Conservation (phyloP, 2,113 vertebrate genomes). For the Mormoops blainvillei region DNA sequence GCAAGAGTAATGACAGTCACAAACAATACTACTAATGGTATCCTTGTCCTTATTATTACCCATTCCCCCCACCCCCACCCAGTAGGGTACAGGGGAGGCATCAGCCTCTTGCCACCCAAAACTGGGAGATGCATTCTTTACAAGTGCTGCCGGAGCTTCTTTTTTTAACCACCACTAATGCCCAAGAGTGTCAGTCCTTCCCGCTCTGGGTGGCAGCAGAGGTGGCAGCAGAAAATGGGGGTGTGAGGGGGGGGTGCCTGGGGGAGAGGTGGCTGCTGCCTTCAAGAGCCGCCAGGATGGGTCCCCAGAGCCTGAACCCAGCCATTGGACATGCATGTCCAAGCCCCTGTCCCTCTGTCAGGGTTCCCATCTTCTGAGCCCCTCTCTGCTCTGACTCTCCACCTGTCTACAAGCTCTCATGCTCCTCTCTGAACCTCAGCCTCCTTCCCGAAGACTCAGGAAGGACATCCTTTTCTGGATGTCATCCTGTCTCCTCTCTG, state of each 20-base stretch:
- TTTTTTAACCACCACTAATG: conserved; percentile 21
- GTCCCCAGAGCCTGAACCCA: neutral
- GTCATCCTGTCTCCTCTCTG: neutral
- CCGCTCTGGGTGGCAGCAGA: rapidly evolving
- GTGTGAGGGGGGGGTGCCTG: too few relatives aligned
- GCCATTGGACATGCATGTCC: rapidly evolving
- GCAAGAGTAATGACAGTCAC: neutral
- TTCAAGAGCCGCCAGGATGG: neutral
- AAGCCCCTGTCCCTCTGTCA: neutral
- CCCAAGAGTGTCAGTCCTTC: neutral
- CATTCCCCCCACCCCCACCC: rapidly evolving
- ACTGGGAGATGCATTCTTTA: neutral
- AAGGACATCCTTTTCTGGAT: neutral
- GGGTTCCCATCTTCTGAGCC: neutral
- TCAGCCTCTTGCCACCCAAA: neutral
- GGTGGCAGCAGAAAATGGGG: neutral
- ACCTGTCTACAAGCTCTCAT: neutral
- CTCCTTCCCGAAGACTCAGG: neutral
- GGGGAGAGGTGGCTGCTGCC: neutral
- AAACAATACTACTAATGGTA: too few relatives aligned
- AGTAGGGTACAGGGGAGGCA: neutral
- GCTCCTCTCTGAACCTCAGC: neutral
- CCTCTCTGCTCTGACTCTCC: rapidly evolving
- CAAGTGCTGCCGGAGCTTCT: neutral
- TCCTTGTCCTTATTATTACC: neutral